Evolutionary conservation across 1,140 invertebrate genomes (phyloP), one percentile per base, ranked within the genome.

Genomic region (Trachelipus rathkii): DNA sequence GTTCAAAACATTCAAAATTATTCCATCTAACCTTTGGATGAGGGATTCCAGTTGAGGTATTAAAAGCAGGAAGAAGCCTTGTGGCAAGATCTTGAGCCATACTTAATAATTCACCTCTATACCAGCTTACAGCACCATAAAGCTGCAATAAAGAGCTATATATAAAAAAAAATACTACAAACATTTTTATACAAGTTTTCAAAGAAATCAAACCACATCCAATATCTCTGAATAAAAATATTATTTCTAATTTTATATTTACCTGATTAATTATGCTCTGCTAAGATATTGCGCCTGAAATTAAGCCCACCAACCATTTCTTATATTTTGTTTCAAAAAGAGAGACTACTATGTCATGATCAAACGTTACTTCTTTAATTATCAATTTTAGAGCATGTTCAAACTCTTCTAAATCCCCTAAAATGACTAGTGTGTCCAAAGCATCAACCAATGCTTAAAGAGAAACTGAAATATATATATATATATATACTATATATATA

Each of bases 311-410:
- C 97, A 43, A 99, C 87, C 86, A 99, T 92, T n/a, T 78, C 97
- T 87, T 82, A 99, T 99, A 85, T 99, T n/a, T 99, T 11, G 96
- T 98, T 87, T 99, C 97, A 87, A 99, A 99, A 9, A 99, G 94
- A 0, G 96, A 98, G 15, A 99, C 96, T 78, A 97, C 90, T 75
- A 99, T 90, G 87, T 99, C 95, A 80, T 89, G 92, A 85, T 99
- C 95, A 86, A 99, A 98, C 77, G 87, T 90, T 13, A 98, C 92
- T 86, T 95, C 91, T 79, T 44, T 68, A 19, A 75, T 68, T 19
- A 98, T 91, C 77, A 95, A 86, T 85, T 91, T 91, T 0, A 97
- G 91, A 66, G 95, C 95, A 83, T 90, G 88, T 84, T 97, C 96
- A 87, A 99, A 99, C 87, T 98, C 95, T 76, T 93, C 91, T 80